A percentile compares a stretch with the other conserved stretches of the same genome.
phyloP scores from a whole-genome alignment of 2,113 vertebrate genomes.

The Pelmatolapia mariae region DNA sequence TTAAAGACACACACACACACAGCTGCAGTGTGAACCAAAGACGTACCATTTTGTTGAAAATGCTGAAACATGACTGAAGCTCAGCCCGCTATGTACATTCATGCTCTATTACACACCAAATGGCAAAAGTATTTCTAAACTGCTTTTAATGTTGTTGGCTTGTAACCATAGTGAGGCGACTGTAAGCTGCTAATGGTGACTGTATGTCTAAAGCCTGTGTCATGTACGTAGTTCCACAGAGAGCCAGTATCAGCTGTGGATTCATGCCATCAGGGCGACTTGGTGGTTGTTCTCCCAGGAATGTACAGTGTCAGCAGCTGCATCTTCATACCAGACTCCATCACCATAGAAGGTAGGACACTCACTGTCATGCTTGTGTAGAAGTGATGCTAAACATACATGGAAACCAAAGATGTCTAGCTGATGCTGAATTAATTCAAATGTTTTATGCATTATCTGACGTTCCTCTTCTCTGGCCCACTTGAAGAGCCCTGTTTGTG shows the following conservation, averaged over 20 bases:
- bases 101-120: background rate
- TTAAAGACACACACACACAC: too few species aligned
- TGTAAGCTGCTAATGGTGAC: background rate
- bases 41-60: background rate
- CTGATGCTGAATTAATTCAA: background rate
- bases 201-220: background rate
- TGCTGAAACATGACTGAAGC: background rate
- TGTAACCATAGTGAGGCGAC: background rate
- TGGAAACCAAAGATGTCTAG: accelerated
- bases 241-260: conserved; percentile 16
- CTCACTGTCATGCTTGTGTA: accelerated
- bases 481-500: background rate
- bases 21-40: background rate
- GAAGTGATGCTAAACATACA: background rate
- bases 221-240: conserved; percentile 17
- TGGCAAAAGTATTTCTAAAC: background rate
- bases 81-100: background rate
- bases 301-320: background rate
- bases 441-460: accelerated
- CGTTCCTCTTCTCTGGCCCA: background rate
- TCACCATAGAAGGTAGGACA: conserved; percentile 25
- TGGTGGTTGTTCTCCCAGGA: conserved; percentile 30
- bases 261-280: conserved; percentile 4
- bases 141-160: background rate
- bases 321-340: conserved; percentile 33